Conservation (phyloP, 1,140 invertebrate species). For the Cheumatopsyche charites region DNA sequence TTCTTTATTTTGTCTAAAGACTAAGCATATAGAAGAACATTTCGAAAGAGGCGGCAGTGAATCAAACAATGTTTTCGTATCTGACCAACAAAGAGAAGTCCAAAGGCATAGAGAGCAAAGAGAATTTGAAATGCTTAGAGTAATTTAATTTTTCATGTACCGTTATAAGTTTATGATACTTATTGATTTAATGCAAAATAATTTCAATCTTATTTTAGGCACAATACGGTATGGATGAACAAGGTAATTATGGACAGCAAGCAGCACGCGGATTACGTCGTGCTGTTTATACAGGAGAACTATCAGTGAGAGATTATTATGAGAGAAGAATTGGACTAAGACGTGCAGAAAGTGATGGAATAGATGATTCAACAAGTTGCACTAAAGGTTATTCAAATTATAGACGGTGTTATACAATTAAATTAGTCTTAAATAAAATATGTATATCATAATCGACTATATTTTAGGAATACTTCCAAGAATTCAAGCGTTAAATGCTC, state of each 20-base stretch:
- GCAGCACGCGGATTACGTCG: conserved; percentile 82
- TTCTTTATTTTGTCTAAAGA: conserved; percentile 52
- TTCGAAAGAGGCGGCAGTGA: conserved; percentile 59
- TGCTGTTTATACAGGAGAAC: conserved; percentile 83
- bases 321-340: conserved; percentile 77
- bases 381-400: conserved; percentile 56
- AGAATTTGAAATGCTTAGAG: conserved; percentile 80
- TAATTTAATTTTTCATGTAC: conserved; percentile 47
- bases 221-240: conserved; percentile 89
- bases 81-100: conserved; percentile 70
- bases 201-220: conserved; percentile 59
- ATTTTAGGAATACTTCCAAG: conserved; percentile 73
- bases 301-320: conserved; percentile 85
- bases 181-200: background rate
- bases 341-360: conserved; percentile 75
- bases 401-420: background rate
- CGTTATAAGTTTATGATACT: background rate
- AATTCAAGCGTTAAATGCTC: conserved; percentile 72
- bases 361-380: conserved; percentile 83
- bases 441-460: background rate
- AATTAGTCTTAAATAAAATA: background rate
- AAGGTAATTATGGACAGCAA: conserved; percentile 80
- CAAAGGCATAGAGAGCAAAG: conserved; percentile 74
- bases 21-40: conserved; percentile 74
- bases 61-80: conserved; percentile 39